Conservation (phyloP, 2,797 vertebrate genomes). For the Gadopsis bispinosus region DNA sequence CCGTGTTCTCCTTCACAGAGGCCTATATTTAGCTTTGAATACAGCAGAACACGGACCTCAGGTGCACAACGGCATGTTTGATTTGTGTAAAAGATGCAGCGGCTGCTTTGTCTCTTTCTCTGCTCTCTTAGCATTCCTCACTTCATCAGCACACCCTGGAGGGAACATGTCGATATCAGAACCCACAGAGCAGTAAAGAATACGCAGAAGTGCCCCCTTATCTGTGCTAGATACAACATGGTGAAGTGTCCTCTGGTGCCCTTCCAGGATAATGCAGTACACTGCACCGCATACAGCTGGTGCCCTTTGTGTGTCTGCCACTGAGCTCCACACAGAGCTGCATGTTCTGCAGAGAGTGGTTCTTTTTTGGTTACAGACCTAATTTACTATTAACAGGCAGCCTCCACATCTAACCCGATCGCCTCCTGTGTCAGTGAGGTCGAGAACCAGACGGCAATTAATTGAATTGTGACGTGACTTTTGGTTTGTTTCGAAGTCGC, state of each 20-base stretch:
- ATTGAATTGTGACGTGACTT: too few relatives aligned
- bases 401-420: background rate
- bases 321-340: background rate
- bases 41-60: background rate
- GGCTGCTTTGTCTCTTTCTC: background rate
- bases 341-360: too few relatives aligned
- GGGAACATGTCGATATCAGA: constrained; percentile 5
- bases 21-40: constrained; percentile 1
- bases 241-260: too few relatives aligned
- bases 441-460: background rate
- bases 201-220: too few relatives aligned
- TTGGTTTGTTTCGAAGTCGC: too few relatives aligned
- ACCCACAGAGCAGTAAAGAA: background rate
- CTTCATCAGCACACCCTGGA: constrained; percentile 14
- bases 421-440: background rate
- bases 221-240: too few relatives aligned
- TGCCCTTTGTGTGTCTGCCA: too few relatives aligned
- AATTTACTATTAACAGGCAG: background rate
- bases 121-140: background rate
- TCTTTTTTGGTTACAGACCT: background rate
- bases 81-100: constrained; percentile 26
- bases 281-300: too few relatives aligned
- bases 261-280: too few relatives aligned
- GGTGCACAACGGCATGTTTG: constrained; percentile 5
- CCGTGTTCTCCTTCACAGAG: background rate